phyloP scores from a whole-genome alignment of 2,113 vertebrate genomes.

The Leptobrachium ailaonicum region DNA sequence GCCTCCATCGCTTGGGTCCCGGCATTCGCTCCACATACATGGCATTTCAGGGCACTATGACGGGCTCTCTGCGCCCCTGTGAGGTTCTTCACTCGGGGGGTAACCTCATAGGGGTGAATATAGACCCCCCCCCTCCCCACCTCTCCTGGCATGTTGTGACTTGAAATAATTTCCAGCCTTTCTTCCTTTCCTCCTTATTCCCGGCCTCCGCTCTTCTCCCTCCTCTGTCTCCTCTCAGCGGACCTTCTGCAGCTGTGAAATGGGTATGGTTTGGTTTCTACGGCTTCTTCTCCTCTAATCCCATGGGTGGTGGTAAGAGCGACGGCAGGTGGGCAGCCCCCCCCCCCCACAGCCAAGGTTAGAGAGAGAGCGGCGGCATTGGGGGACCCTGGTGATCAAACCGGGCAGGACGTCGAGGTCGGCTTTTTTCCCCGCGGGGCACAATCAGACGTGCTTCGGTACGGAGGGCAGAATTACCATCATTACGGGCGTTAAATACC shows the following conservation, averaged over 20 bases:
- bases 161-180: conserved; percentile 44
- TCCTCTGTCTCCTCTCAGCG: conserved; percentile 38
- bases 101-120: background rate
- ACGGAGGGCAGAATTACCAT: no score
- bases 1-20: background rate
- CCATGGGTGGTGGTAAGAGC: conserved; percentile 69
- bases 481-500: no score
- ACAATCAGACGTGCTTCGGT: no score
- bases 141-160: conserved; percentile 23
- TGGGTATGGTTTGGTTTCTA: conserved; percentile 47
- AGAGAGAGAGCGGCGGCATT: no score
- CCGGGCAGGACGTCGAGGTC: no score
- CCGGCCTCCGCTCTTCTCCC: conserved; percentile 4
- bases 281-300: conserved; percentile 28
- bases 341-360: no score
- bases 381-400: no score
- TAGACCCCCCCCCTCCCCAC: background rate
- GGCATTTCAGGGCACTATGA: background rate
- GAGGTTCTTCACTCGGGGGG: background rate
- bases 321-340: conserved; percentile 12
- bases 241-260: conserved; percentile 46
- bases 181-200: conserved; percentile 44
- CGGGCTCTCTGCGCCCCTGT: background rate
- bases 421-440: no score
- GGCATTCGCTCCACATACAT: background rate